These are phyloP conservation scores for Aphelinus atriplicis DNA, from an alignment of 1,140 invertebrate species.

Conservation along the genomic window DNA sequence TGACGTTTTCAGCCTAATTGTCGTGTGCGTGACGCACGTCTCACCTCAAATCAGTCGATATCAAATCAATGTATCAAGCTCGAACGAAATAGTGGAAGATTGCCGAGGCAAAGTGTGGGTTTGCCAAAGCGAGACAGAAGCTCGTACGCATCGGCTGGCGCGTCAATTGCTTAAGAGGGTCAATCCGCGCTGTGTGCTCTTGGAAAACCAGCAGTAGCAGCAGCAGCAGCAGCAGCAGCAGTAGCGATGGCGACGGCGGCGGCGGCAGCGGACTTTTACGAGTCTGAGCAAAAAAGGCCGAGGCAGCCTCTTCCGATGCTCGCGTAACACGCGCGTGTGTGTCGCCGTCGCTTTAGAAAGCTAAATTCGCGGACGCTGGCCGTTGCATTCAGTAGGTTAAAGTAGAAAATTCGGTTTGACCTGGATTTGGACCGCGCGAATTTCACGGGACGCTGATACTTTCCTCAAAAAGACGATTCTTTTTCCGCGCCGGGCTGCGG, in stretches of 20 bases:
- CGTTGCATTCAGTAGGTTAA: constrained; percentile 64
- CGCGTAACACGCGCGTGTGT: constrained; percentile 6
- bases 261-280: no score
- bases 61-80: no score
- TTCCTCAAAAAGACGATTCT: constrained; percentile 16
- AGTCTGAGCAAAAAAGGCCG: no score
- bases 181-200: neutral
- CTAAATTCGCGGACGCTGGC: constrained; percentile 59
- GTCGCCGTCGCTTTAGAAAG: constrained; percentile 62
- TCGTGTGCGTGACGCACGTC: no score
- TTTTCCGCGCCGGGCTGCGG: neutral
- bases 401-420: constrained; percentile 68
- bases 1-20: no score
- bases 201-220: neutral
- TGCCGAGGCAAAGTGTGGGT: no score
- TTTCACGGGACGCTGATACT: constrained; percentile 33
- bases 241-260: no score
- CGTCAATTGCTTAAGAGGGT: constrained; percentile 16
- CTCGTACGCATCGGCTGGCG: neutral
- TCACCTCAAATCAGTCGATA: no score
- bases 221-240: no score
- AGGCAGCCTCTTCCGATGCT: constrained; percentile 10
- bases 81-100: no score
- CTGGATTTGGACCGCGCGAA: constrained; percentile 61
- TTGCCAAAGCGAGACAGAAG: no score